Base-by-base conservation (phyloP, 2,888 invertebrate species). In the Physocephala rufipes region DNA sequence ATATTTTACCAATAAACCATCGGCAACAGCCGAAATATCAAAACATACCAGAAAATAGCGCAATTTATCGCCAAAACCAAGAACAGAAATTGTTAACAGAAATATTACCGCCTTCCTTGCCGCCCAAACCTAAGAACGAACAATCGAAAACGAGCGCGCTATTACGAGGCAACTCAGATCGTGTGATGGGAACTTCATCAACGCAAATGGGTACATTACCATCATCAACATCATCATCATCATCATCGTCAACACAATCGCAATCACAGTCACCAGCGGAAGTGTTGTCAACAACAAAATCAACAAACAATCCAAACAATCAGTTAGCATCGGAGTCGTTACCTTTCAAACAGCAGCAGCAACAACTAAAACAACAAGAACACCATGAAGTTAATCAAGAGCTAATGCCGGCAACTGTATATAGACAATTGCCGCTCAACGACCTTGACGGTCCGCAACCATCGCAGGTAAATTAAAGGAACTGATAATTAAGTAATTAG, bases 1-100 rank as follows among this genome's bases (percentile, higher is more conserved):
- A 49, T n/a, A 36, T 36, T 36, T 36, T 36, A 9, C 36, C 36
- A 9, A 9, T 36, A 4, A 36, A 9, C 9, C 49, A 49, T n/a
- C 49, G n/a, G 47, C 70, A 73, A 55, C 79, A 79, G 62, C 80
- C 81, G 66, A 83, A 80, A 68, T 82, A 85, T 74, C 82, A 84
- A 76, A 85, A 82, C 76, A 81, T 83, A 73, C 83, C 83, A 28
- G 79, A 80, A 71, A 82, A 80, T 53, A 80, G 78, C 77, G 81
- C 79, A 62, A 76, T 81, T 55, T 81, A 79, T 65, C 78, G 81
- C 61, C 78, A 76, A 67, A 72, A 72, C 36, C 69, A 69, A 59
- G 62, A 49, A 4, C 55, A 68, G 4, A n/a, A 55, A 21, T 21
- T 19, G 21, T 28, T n/a, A 21, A 21, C 24, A 28, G 26, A 68